Conservation (phyloP, 2,888 invertebrate species). For the Pherbina coryleti region DNA sequence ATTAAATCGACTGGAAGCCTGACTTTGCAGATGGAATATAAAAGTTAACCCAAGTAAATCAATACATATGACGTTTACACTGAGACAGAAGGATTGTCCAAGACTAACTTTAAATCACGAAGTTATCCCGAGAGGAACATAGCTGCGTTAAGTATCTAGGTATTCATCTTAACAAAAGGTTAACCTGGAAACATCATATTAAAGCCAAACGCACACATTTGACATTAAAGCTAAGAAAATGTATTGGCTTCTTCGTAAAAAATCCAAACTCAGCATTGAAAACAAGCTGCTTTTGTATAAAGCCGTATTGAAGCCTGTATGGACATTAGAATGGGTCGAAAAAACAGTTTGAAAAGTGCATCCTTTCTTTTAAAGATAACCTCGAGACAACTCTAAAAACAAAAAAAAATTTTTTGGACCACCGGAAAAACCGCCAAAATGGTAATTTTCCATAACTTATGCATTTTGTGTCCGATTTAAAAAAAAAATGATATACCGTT, state of each 20-base stretch:
- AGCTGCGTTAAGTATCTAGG: background rate
- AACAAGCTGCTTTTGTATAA: too few relatives aligned
- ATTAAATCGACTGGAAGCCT: background rate
- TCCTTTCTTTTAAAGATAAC: too few relatives aligned
- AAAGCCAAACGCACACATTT: background rate
- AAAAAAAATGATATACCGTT: too few relatives aligned
- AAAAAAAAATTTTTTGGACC: too few relatives aligned
- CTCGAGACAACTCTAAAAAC: too few relatives aligned
- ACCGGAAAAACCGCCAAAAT: too few relatives aligned
- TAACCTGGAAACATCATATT: background rate
- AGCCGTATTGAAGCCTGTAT: too few relatives aligned
- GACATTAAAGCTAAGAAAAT: background rate
- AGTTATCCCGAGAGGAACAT: background rate
- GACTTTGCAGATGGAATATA: background rate
- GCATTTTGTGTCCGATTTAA: too few relatives aligned
- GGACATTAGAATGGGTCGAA: too few relatives aligned
- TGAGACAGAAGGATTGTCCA: background rate
- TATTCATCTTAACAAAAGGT: background rate
- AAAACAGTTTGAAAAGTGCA: too few relatives aligned
- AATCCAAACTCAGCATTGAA: background rate
- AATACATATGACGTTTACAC: background rate
- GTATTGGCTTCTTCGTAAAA: background rate
- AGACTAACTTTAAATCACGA: background rate
- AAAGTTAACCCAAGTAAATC: background rate
- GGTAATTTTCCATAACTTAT: too few relatives aligned